Conservation (phyloP, 2,113 vertebrate species). For the Corythaixoides concolor region DNA sequence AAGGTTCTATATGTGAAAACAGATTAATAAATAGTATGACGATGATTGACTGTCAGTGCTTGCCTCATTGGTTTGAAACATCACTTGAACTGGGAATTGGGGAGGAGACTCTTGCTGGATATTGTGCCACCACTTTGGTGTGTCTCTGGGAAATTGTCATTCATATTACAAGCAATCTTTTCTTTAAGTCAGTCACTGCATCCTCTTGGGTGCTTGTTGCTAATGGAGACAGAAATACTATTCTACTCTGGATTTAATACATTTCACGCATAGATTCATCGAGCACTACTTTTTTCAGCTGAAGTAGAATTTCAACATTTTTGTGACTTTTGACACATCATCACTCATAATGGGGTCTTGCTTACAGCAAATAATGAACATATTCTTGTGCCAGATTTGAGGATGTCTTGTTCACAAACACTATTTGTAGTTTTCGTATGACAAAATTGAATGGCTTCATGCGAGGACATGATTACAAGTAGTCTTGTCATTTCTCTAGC, state of each 20-base stretch:
- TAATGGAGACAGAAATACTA: slow-evolving; percentile 75
- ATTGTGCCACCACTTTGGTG: slow-evolving; percentile 1
- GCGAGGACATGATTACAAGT: slow-evolving; percentile 3
- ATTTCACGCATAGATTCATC: slow-evolving; percentile 68
- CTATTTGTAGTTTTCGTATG: slow-evolving; percentile 39
- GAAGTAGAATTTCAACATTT: slow-evolving; percentile 68
- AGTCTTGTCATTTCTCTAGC: slow-evolving; percentile 5
- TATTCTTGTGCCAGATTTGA: slow-evolving; percentile 26
- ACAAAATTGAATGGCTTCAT: slow-evolving; percentile 42
- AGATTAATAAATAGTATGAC: neutral
- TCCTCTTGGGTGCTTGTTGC: slow-evolving; percentile 57
- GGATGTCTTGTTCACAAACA: slow-evolving; percentile 61
- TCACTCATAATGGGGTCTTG: slow-evolving; percentile 62
- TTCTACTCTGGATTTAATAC: slow-evolving; percentile 73
- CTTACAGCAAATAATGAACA: slow-evolving; percentile 28
- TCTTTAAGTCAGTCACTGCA: slow-evolving; percentile 40
- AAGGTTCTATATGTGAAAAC: neutral
- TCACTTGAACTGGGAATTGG: neutral
- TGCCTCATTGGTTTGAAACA: neutral
- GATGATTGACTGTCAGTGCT: neutral
- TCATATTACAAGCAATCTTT: slow-evolving; percentile 57
- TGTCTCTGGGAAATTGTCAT: slow-evolving; percentile 63
- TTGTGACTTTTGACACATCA: slow-evolving; percentile 73
- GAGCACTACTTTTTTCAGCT: slow-evolving; percentile 49
- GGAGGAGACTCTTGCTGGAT: neutral